phyloP scores from a whole-genome alignment of 2,113 vertebrate species.

The Redunca redunca region DNA sequence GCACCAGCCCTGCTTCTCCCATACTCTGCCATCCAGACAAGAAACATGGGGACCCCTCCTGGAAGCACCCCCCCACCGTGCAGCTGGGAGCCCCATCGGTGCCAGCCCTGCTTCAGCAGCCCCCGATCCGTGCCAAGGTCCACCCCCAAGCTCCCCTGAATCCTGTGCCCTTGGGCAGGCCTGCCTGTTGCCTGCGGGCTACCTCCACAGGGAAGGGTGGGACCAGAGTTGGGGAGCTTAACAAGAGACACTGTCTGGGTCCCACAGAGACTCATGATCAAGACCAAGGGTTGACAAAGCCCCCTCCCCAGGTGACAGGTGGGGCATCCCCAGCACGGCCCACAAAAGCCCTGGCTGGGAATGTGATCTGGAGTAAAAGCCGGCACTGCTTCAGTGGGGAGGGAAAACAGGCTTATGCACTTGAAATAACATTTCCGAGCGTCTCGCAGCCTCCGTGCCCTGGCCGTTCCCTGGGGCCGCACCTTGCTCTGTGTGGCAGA shows the following conservation, averaged over 20 bases:
- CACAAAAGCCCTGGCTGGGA: rapidly evolving
- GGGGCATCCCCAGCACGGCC: neutral
- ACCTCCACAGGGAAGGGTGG: rapidly evolving
- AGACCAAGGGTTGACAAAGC: neutral
- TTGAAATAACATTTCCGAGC: neutral
- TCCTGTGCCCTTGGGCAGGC: neutral
- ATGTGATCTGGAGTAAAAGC: rapidly evolving
- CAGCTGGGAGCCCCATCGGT: neutral
- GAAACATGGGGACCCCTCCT: neutral
- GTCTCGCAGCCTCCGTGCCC: neutral
- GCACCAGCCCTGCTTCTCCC: neutral
- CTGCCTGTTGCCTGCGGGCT: rapidly evolving
- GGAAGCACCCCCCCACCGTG: neutral
- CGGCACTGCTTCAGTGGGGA: rapidly evolving
- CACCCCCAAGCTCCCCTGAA: neutral
- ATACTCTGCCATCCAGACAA: neutral
- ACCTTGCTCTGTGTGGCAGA: slow-evolving; percentile 98
- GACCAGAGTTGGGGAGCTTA: rapidly evolving
- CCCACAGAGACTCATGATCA: neutral
- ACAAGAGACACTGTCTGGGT: rapidly evolving
- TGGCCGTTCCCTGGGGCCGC: neutral
- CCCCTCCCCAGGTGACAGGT: neutral
- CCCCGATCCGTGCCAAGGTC: rapidly evolving
- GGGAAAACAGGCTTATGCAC: rapidly evolving
- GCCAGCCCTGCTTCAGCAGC: neutral